These are phyloP conservation scores for Acanthosepion lycidas DNA, from an alignment of 2,888 invertebrate genomes.

Conservation along the genomic window DNA sequence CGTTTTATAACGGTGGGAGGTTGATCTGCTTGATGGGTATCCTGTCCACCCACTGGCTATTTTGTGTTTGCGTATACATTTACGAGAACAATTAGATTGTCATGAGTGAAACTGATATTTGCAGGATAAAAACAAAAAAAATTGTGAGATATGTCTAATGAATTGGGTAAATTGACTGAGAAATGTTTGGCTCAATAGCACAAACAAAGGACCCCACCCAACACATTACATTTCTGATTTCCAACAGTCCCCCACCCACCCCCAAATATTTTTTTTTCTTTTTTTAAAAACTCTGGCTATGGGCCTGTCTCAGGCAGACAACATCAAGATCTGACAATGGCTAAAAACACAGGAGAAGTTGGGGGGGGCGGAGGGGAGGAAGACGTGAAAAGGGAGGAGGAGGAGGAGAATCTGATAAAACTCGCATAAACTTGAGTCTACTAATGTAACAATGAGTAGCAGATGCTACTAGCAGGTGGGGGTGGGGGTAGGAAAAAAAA, in stretches of 20 bases:
- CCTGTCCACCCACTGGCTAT: not conserved
- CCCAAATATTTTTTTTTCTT: not conserved
- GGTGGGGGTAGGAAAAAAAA: not conserved
- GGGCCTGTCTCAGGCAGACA: not conserved
- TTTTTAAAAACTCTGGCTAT: not conserved
- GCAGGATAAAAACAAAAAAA: not conserved
- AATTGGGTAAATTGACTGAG: not conserved
- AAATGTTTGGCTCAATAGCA: not conserved
- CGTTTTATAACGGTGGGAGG: too few species aligned
- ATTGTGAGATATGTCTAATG: not conserved
- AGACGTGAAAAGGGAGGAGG: not conserved
- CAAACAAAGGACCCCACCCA: not conserved
- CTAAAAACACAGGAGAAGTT: not conserved
- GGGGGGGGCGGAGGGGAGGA: not conserved
- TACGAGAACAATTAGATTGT: not conserved
- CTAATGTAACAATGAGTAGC: not conserved
- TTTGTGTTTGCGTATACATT: not conserved
- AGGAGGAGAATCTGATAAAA: not conserved
- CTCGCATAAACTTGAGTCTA: not conserved
- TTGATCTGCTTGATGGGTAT: not conserved
- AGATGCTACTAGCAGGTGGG: not conserved
- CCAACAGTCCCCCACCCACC: slow-evolving; percentile 7
- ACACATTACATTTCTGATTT: not conserved
- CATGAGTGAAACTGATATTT: not conserved
- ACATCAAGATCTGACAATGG: not conserved